These are phyloP conservation scores for Zoanthus solanderi DNA, from an alignment of 92 coral and sea anemone genomes.

Conservation along the genomic window DNA sequence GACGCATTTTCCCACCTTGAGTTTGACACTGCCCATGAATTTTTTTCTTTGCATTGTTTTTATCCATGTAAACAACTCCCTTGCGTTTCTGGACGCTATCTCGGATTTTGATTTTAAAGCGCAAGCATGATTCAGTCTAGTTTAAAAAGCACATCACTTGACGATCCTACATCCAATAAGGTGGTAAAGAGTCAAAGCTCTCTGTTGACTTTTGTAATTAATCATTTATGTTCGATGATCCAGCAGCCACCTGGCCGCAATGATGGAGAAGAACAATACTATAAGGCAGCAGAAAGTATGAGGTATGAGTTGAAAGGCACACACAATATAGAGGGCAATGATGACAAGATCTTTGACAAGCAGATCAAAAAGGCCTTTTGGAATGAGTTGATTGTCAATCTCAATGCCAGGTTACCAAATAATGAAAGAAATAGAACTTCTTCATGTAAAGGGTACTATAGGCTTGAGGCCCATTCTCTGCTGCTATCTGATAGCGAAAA, in stretches of 20 bases:
- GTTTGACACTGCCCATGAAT: not conserved
- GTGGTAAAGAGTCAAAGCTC: not conserved
- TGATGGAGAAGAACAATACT: not conserved
- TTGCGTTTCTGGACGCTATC: not conserved
- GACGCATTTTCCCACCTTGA: not conserved
- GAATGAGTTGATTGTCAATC: not conserved
- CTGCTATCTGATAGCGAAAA: too few species aligned
- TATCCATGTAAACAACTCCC: not conserved
- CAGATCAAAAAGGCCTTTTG: not conserved
- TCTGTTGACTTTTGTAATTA: not conserved
- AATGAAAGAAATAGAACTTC: too few species aligned
- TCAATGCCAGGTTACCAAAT: not conserved
- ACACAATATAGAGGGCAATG: not conserved
- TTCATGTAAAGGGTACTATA: too few species aligned
- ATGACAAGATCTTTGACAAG: not conserved
- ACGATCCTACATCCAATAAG: not conserved
- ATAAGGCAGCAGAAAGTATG: not conserved
- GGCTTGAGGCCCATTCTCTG: too few species aligned
- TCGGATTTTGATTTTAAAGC: not conserved
- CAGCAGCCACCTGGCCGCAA: not conserved
- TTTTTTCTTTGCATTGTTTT: not conserved
- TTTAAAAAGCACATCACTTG: not conserved
- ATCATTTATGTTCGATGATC: not conserved
- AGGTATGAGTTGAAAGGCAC: not conserved
- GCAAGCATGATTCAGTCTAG: not conserved